Evolutionary conservation across 2,888 invertebrate genomes (phyloP).

Genomic region (Cheilosia scutellata): DNA sequence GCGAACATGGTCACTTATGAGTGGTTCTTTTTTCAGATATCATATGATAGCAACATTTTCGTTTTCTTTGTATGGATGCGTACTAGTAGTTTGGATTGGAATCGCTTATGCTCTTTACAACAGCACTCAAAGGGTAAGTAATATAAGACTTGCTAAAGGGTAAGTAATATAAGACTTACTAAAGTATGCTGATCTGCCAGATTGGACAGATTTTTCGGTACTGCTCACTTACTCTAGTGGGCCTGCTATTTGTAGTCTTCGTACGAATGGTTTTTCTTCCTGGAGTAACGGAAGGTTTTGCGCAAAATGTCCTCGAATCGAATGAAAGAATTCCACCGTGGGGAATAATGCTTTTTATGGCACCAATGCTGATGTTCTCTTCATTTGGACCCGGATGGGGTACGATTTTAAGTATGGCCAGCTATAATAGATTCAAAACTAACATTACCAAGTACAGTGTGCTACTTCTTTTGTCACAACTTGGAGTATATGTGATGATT

Average conservation of each 20-base stretch:
- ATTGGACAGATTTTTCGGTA: conserved; percentile 80
- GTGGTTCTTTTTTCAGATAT: conserved; percentile 10
- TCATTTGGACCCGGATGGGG: conserved; percentile 70
- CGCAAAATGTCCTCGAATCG: not conserved
- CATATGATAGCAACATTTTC: conserved; percentile 20
- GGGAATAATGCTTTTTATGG: conserved; percentile 28
- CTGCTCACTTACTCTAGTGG: conserved; percentile 74
- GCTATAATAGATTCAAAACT: conserved; percentile 86
- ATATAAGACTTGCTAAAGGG: not conserved
- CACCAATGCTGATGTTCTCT: conserved; percentile 23
- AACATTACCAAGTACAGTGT: conserved; percentile 85
- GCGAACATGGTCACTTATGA: too few species aligned
- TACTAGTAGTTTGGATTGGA: conserved; percentile 37
- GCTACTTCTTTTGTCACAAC: conserved; percentile 79
- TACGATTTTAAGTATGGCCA: conserved; percentile 59
- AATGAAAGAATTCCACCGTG: not conserved
- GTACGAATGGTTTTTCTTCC: conserved; percentile 53
- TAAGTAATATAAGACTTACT: not conserved
- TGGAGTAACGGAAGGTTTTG: not conserved
- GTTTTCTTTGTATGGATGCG: conserved; percentile 29
- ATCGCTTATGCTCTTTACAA: conserved; percentile 8
- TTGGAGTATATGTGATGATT: conserved; percentile 82
- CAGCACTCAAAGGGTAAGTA: conserved; percentile 27
- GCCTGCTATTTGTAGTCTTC: conserved; percentile 50
- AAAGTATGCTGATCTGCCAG: conserved; percentile 68